Evolutionary conservation across 2,888 invertebrate genomes (phyloP).

Genomic region (Chrysotoxum bicinctum): DNA sequence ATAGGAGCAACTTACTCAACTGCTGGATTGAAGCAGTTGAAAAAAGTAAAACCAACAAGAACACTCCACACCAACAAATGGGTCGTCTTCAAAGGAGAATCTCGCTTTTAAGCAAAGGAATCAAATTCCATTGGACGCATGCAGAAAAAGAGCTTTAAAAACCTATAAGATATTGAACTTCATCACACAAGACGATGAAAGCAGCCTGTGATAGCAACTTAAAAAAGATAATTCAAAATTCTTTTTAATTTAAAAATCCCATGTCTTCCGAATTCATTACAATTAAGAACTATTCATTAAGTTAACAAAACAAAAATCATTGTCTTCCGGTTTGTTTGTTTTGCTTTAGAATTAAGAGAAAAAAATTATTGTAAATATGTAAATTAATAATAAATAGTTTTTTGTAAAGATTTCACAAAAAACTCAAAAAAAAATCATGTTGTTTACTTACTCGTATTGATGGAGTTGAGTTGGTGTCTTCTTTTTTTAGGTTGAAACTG

Average conservation of each 20-base stretch:
- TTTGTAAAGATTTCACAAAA: slow-evolving; percentile 50
- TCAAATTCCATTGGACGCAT: slow-evolving; percentile 22
- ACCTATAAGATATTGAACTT: background rate
- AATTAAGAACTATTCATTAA: slow-evolving; percentile 28
- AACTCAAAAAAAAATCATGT: slow-evolving; percentile 13
- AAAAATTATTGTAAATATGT: slow-evolving; percentile 65
- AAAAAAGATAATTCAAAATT: slow-evolving; percentile 4
- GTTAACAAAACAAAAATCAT: slow-evolving; percentile 64
- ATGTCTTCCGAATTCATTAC: slow-evolving; percentile 59
- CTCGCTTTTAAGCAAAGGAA: background rate
- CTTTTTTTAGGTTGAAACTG: background rate
- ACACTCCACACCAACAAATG: background rate
- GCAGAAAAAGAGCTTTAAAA: slow-evolving; percentile 56
- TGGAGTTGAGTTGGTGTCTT: background rate
- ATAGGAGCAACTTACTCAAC: background rate
- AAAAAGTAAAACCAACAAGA: background rate
- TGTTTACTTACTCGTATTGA: background rate
- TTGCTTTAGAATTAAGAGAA: slow-evolving; percentile 52
- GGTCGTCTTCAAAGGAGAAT: slow-evolving; percentile 11
- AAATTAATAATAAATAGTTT: slow-evolving; percentile 36
- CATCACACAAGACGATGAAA: slow-evolving; percentile 19
- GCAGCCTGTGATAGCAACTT: slow-evolving; percentile 64
- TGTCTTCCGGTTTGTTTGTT: slow-evolving; percentile 72
- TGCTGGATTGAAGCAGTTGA: background rate
- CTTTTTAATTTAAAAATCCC: slow-evolving; percentile 44